These are phyloP conservation scores for Tipula helvola DNA, from an alignment of 2,888 invertebrate genomes.

Conservation along the genomic window DNA sequence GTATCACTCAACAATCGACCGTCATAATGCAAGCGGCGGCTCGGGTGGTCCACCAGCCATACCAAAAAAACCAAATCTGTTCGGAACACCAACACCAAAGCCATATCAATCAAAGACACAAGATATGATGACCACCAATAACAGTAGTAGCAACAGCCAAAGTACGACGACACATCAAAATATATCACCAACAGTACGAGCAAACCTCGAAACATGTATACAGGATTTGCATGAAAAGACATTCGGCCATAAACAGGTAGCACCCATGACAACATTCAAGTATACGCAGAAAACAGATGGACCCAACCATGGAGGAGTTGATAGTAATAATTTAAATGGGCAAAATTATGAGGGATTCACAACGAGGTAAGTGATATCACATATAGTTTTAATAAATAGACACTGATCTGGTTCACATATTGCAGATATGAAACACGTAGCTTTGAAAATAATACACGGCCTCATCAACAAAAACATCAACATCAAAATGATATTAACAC, in stretches of 20 bases:
- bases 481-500: conserved; percentile 21
- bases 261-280: conserved; percentile 26
- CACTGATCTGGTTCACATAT: conserved; percentile 4
- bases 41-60: background rate
- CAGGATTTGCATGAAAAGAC: conserved; percentile 36
- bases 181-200: background rate
- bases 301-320: background rate
- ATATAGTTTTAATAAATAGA: background rate
- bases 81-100: conserved; percentile 35
- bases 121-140: conserved; percentile 17
- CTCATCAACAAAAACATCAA: background rate
- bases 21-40: background rate
- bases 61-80: conserved; percentile 13
- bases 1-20: conserved; percentile 1
- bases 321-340: conserved; percentile 20
- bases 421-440: conserved; percentile 35
- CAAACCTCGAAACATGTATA: conserved; percentile 33
- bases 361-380: conserved; percentile 41
- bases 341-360: conserved; percentile 53
- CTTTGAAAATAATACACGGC: conserved; percentile 26
- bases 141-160: conserved; percentile 18
- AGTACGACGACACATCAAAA: conserved; percentile 6
- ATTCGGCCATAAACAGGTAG: conserved; percentile 32
- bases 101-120: conserved; percentile 25
- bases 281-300: conserved; percentile 20